A percentile compares a stretch with the other conserved stretches of the same genome.
Evolutionary conservation across 2,888 invertebrate species (phyloP).

Genomic region (Trachelus troglodyta): DNA sequence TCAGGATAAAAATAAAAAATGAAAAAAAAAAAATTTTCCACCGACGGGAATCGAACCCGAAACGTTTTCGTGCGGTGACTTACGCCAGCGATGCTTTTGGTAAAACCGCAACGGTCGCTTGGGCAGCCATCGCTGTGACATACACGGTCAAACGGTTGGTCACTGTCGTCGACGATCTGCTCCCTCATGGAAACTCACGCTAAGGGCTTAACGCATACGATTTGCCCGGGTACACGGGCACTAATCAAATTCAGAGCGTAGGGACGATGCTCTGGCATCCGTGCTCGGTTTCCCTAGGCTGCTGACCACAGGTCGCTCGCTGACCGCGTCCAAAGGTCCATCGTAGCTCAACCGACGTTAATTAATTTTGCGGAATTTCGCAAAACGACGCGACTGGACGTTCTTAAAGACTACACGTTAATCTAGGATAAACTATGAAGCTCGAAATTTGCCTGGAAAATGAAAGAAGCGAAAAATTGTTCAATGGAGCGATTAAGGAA

Average conservation of each 20-base stretch:
- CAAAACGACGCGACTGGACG: background rate
- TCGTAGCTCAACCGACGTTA: conserved; percentile 30
- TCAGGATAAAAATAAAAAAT: background rate
- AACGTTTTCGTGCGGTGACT: background rate
- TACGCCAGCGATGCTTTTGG: background rate
- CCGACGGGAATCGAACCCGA: background rate
- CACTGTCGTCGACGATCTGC: background rate
- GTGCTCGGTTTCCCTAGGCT: conserved; percentile 38
- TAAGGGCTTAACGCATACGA: conserved; percentile 13
- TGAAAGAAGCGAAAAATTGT: background rate
- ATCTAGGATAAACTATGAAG: background rate
- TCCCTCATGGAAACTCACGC: conserved; percentile 19
- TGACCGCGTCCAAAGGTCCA: background rate
- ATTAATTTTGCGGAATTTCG: conserved; percentile 34
- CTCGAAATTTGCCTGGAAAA: background rate
- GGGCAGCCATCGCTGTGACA: background rate
- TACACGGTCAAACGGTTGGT: background rate
- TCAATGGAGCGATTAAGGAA: rapidly evolving
- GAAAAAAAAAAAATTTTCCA: background rate
- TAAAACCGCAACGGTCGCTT: background rate
- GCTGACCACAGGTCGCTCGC: background rate
- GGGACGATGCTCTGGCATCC: conserved; percentile 27
- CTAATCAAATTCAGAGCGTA: conserved; percentile 45
- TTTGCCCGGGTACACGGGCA: conserved; percentile 15
- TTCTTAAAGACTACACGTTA: background rate